A percentile compares a stretch with the other conserved stretches of the same genome.
These are phyloP conservation scores for Archivesica marissinica DNA, from an alignment of 1,140 invertebrate genomes.

Conservation along the genomic window DNA sequence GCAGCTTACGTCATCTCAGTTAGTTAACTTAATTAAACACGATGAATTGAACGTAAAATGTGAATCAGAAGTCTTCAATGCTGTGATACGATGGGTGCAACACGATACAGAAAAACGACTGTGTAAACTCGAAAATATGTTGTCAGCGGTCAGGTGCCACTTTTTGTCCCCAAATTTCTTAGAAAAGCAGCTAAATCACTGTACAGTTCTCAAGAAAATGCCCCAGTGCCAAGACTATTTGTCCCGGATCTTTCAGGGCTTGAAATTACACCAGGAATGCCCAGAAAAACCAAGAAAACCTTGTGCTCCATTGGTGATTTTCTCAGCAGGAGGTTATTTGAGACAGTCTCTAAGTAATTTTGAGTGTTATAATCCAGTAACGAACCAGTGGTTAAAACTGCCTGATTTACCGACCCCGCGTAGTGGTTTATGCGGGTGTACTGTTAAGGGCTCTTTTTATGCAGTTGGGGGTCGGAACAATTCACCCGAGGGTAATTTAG, in stretches of 20 bases:
- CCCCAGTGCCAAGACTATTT: slow-evolving; percentile 95
- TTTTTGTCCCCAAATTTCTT: slow-evolving; percentile 96
- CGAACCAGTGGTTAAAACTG: slow-evolving; percentile 92
- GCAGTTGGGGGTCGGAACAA: slow-evolving; percentile 96
- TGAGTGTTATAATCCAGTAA: slow-evolving; percentile 94
- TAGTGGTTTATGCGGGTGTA: slow-evolving; percentile 89
- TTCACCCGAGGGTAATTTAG: slow-evolving; percentile 90
- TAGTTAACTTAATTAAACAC: slow-evolving; percentile 91
- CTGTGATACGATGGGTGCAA: slow-evolving; percentile 95
- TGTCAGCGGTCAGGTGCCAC: slow-evolving; percentile 94
- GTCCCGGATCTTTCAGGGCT: slow-evolving; percentile 93
- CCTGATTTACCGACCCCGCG: slow-evolving; percentile 91
- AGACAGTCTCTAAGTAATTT: slow-evolving; percentile 93
- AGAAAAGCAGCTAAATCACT: slow-evolving; percentile 95
- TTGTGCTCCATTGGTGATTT: slow-evolving; percentile 88
- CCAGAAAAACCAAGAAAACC: slow-evolving; percentile 79
- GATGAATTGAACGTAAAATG: slow-evolving; percentile 96
- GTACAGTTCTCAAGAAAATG: slow-evolving; percentile 91
- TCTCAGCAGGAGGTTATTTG: slow-evolving; percentile 95
- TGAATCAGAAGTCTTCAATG: slow-evolving; percentile 94
- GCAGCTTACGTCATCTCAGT: slow-evolving; percentile 90
- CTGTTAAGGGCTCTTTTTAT: slow-evolving; percentile 91
- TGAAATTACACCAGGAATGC: slow-evolving; percentile 80
- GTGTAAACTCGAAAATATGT: slow-evolving; percentile 93
- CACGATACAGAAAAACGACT: slow-evolving; percentile 93